A percentile compares a stretch with the other conserved stretches of the same genome.
Evolutionary conservation across 1,140 invertebrate species (phyloP).

Genomic region (Coelopa frigida): DNA sequence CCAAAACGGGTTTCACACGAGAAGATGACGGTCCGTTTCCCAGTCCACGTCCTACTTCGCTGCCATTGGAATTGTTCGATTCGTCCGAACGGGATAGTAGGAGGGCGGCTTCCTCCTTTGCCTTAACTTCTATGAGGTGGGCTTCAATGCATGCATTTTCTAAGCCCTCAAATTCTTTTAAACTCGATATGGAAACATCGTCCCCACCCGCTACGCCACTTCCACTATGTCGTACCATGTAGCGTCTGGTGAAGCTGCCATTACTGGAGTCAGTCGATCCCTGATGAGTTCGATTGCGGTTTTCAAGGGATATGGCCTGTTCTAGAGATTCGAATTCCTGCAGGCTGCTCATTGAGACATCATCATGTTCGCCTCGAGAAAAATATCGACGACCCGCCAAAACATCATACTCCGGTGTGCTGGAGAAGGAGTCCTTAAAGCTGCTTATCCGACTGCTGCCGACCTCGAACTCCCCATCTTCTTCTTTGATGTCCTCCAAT

Average conservation of each 20-base stretch:
- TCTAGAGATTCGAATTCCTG: conserved; percentile 93
- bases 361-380: conserved; percentile 79
- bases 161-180: conserved; percentile 90
- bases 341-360: conserved; percentile 82
- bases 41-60: too few species aligned
- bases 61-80: conserved; percentile 50
- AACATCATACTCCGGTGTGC: conserved; percentile 78
- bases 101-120: conserved; percentile 79
- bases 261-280: conserved; percentile 70
- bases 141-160: conserved; percentile 82
- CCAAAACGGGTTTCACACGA: too few species aligned
- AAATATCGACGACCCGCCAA: conserved; percentile 71
- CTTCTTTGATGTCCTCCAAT: conserved; percentile 87
- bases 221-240: conserved; percentile 52
- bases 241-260: conserved; percentile 62
- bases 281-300: conserved; percentile 55
- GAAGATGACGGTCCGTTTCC: too few species aligned
- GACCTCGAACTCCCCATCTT: conserved; percentile 78
- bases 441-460: conserved; percentile 70
- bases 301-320: conserved; percentile 63
- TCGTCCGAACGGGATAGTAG: conserved; percentile 57
- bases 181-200: conserved; percentile 81
- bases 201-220: conserved; percentile 62
- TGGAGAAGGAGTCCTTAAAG: conserved; percentile 67
- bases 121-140: conserved; percentile 71